Percentiles rank a stretch among this genome's conserved stretches.
Evolutionary conservation across 2,888 invertebrate species (phyloP).

Genomic region (Caenorhabditis parvicauda): DNA sequence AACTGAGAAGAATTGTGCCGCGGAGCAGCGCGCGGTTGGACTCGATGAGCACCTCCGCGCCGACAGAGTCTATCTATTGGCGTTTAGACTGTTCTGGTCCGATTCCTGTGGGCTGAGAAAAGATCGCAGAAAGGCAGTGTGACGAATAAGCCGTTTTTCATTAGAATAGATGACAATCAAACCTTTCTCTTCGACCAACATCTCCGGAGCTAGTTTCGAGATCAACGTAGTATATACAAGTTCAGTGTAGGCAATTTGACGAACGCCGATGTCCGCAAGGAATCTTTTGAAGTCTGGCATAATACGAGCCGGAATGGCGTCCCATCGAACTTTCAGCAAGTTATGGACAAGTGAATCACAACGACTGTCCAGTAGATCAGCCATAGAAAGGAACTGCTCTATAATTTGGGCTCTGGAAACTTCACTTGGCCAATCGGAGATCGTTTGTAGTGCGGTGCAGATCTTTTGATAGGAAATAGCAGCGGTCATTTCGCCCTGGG

Average conservation of each 20-base stretch:
- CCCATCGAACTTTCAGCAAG: slow-evolving; percentile 40
- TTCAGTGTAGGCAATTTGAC: slow-evolving; percentile 33
- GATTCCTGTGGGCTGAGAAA: no score
- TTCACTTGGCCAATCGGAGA: slow-evolving; percentile 35
- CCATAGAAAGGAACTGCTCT: slow-evolving; percentile 39
- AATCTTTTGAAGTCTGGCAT: slow-evolving; percentile 17
- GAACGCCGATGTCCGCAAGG: slow-evolving; percentile 31
- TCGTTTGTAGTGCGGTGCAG: slow-evolving; percentile 35
- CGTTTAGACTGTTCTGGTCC: no score
- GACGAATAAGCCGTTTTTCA: no score
- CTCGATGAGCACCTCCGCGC: no score
- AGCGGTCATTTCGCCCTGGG: slow-evolving; percentile 32
- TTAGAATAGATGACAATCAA: neutral
- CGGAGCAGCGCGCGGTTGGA: no score
- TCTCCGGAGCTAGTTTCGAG: slow-evolving; percentile 14
- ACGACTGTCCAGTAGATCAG: slow-evolving; percentile 37
- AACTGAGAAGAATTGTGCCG: no score
- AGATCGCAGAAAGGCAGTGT: no score
- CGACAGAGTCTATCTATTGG: no score
- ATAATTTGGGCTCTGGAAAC: slow-evolving; percentile 30
- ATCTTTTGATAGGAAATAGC: slow-evolving; percentile 38
- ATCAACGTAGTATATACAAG: slow-evolving; percentile 13
- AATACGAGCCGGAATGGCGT: slow-evolving; percentile 21
- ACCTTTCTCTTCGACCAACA: neutral
- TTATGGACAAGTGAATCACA: slow-evolving; percentile 35